phyloP scores from a whole-genome alignment of 2,113 vertebrate genomes.

The Hippocampus mohnikei region DNA sequence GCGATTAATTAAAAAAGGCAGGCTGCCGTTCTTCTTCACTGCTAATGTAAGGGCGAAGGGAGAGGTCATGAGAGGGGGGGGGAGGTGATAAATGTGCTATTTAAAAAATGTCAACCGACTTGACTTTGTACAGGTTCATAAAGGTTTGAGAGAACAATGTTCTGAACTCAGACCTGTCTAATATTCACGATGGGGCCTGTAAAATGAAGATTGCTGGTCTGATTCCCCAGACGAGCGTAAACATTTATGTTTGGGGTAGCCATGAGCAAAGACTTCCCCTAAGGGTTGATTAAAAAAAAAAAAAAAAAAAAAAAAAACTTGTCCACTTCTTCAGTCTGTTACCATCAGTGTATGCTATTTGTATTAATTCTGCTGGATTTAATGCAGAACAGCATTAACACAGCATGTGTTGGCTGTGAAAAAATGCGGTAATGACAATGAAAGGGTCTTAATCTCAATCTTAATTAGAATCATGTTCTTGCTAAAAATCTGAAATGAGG shows the following conservation, averaged over 20 bases:
- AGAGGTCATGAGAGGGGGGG: conserved; percentile 42
- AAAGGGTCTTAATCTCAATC: conserved; percentile 1
- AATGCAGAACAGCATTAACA: neutral
- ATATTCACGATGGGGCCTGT: neutral
- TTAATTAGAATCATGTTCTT: conserved; percentile 4
- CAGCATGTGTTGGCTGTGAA: neutral
- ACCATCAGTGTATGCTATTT: neutral
- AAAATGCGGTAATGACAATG: neutral
- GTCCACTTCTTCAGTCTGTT: neutral
- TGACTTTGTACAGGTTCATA: conserved; percentile 12
- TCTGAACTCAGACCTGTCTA: neutral
- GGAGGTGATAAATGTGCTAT: conserved; percentile 59
- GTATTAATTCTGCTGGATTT: neutral
- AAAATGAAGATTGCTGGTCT: neutral
- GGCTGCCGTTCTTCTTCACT: conserved; percentile 41
- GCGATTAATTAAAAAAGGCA: conserved; percentile 58
- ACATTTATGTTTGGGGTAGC: neutral
- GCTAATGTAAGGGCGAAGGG: conserved; percentile 25
- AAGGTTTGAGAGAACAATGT: conserved; percentile 22
- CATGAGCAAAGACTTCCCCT: neutral
- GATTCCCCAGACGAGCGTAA: neutral
- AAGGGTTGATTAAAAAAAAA: neutral
- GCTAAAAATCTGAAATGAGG: conserved; percentile 10
- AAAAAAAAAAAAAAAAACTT: neutral
- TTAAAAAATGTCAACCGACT: conserved; percentile 29